Evolutionary conservation across 2,888 invertebrate genomes (phyloP).

Genomic region (Platycnemis pennipes): DNA sequence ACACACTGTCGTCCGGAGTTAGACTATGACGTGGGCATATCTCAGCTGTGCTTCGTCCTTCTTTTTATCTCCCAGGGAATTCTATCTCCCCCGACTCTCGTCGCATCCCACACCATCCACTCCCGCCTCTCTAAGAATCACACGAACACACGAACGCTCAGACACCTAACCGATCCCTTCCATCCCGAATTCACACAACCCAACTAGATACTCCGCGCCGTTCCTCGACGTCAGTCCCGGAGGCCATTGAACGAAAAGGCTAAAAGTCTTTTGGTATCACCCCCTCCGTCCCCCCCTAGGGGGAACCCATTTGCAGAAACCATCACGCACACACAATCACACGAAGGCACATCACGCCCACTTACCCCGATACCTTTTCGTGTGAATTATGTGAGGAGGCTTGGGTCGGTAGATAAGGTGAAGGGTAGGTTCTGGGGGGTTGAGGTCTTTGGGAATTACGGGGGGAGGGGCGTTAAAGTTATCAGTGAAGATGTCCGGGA

Average conservation of each 20-base stretch:
- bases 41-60: neutral
- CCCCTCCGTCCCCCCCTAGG: no score
- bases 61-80: neutral
- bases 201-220: neutral
- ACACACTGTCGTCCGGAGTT: neutral
- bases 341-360: neutral
- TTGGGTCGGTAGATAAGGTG: neutral
- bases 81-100: neutral
- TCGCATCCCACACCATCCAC: neutral
- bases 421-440: neutral
- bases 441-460: neutral
- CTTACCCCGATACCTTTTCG: neutral
- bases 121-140: neutral
- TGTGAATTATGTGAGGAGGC: neutral
- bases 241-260: neutral
- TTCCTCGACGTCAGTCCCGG: neutral
- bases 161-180: neutral
- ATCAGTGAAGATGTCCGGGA: neutral
- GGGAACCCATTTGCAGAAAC: no score
- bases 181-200: neutral
- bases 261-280: no score
- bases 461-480: neutral
- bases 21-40: slow-evolving; percentile 2
- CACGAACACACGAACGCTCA: neutral
- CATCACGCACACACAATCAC: neutral